phyloP scores from a whole-genome alignment of 2,113 vertebrate genomes.

The Phodopus roborovskii region DNA sequence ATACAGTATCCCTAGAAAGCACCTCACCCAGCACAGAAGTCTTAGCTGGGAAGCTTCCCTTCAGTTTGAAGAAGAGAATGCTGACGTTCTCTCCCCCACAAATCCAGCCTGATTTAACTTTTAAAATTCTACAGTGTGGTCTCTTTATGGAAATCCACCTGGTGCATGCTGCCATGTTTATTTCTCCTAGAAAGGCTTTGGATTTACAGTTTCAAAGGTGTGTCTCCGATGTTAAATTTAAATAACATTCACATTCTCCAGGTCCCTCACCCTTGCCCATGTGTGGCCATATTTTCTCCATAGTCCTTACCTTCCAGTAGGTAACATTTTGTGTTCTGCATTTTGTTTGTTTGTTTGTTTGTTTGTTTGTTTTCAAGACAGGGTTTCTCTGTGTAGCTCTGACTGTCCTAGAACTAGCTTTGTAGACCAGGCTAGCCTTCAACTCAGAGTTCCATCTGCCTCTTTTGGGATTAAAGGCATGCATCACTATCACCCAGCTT shows the following conservation, averaged over 20 bases:
- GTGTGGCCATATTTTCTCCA: background rate
- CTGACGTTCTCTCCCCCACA: background rate
- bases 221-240: background rate
- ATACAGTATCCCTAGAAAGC: background rate
- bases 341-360: background rate
- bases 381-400: background rate
- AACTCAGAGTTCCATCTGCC: background rate
- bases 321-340: background rate
- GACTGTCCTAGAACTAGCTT: background rate
- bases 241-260: conserved; percentile 14
- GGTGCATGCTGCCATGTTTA: background rate
- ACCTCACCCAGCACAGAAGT: background rate
- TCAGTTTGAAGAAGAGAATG: background rate
- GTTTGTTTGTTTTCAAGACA: background rate
- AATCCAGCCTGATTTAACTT: background rate
- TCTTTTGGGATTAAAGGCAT: background rate
- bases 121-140: conserved; percentile 4
- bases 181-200: conserved; percentile 53
- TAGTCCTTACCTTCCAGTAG: background rate
- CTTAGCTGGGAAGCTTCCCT: conserved; percentile 10
- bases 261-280: background rate
- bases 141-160: conserved; percentile 60
- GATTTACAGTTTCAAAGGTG: conserved; percentile 41
- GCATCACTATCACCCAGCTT: background rate
- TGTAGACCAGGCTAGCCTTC: background rate